Conservation (phyloP, 2,113 vertebrate genomes). For the Pomatorhinus ruficollis region DNA sequence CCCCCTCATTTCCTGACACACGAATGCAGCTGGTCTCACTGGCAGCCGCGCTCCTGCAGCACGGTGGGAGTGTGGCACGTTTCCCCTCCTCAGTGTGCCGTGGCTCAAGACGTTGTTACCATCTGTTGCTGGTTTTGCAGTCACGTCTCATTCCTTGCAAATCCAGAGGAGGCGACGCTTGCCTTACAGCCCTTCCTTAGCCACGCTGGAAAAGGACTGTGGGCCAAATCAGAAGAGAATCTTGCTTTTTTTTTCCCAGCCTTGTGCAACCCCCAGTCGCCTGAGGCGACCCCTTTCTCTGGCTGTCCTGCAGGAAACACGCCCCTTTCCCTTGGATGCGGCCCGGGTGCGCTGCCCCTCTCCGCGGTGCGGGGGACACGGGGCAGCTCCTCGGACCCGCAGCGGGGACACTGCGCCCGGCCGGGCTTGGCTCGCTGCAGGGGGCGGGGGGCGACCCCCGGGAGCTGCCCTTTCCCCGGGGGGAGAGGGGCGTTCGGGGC, state of each 20-base stretch:
- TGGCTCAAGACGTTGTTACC: not conserved
- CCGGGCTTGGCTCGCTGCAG: not conserved
- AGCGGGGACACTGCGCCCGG: not conserved
- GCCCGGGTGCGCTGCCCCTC: not conserved
- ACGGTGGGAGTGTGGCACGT: not conserved
- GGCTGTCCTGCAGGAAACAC: not conserved
- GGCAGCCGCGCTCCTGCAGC: not conserved
- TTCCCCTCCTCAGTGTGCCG: not conserved
- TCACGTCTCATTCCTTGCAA: not conserved
- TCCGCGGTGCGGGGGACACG: not conserved
- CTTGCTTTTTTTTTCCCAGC: too few species aligned
- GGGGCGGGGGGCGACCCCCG: not conserved
- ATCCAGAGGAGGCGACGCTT: not conserved
- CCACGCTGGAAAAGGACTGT: not conserved
- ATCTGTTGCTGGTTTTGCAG: conserved; percentile 12
- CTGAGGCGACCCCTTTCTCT: not conserved
- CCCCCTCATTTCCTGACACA: not conserved
- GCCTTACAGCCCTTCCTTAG: not conserved
- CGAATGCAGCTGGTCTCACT: not conserved
- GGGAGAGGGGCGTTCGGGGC: accelerated
- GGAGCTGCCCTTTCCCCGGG: not conserved
- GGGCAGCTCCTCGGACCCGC: not conserved
- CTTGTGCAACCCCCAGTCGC: not conserved
- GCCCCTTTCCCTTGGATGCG: accelerated
- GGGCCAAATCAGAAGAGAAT: not conserved